Evolutionary conservation across 2,797 vertebrate species (phyloP), one percentile per base, ranked within the genome.

Genomic region (Oreochromis grahami): DNA sequence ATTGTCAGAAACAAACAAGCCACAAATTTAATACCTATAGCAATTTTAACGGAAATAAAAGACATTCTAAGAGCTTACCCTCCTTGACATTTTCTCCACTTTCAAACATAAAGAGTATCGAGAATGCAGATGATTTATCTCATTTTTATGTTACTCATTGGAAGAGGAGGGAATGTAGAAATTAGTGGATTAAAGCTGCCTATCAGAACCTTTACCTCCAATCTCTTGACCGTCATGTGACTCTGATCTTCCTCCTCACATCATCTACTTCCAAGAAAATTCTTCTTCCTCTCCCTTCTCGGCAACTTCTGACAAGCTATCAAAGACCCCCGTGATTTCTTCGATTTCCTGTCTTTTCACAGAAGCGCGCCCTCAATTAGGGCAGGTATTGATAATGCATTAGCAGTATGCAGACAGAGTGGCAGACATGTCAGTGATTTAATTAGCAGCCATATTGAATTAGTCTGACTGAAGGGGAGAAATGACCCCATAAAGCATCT

Each of bases 361-460:
- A 78, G 82, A 83, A 14, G 85, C 24, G 3, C 41, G 55, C 41
- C 80, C 81, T 85, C 84, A 70, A 17, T 51, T n/a, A 3, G 55
- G 41, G 3, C 68, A 80, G 85, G 85, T 88, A 81, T 52, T 77
- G 84, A 65, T 84, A 41, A 82, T 78, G 77, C 76, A 68, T 88
- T 80, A 90, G 48, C 15, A 5, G 19, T 21, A 60, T 4, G 7
- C 84, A 90, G 90, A 90, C 90, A 76, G 76, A 21, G 34, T 43
- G 76, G 78, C 84, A 78, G 82, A 87, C 79, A 29, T 80, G 78
- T 8, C 5, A 70, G 8, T 86, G 24, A 90, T 87, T 51, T 70
- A 78, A 91, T 90, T 82, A 87, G 29, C 52, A 52, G 85, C 38
- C 65, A 63, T 85, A 87, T 84, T 91, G 80, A 87, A 92, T 92